Evolutionary conservation across 2,888 invertebrate species (phyloP), one percentile per base, ranked within the genome.

Genomic region (Amphipoea oculea): DNA sequence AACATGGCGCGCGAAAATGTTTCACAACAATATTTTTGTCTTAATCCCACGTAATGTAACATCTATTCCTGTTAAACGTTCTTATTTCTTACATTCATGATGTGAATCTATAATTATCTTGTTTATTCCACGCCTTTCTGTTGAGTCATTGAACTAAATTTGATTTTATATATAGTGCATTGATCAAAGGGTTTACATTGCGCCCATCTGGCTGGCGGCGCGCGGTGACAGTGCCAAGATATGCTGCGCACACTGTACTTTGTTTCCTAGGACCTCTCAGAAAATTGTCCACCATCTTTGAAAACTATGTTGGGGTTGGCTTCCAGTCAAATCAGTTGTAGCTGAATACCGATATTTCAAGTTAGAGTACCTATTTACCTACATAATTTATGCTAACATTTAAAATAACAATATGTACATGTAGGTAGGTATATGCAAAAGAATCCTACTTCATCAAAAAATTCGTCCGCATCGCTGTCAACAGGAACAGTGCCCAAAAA

Each of bases 31-130:
- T 69, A 70, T 84, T 79, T 72, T 70, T 42, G 40, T 45, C 67
- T 14, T 29, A 29, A 29, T 60, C 85, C 85, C 81, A 87, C 88
- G 81, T 85, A 87, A 80, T 54, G 5, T 42, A 20, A n/a, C 17
- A 12, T 73, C 73, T 84, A 84, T 84, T 84, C 73, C 66, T 51
- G 87, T 51, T 42, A 36, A 62, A 57, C n/a, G 60, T 66, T 70
- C 83, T 83, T 69, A 72, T 62, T 70, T 67, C 40, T 71, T 57
- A 76, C 54, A 67, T 51, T 66, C 40, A 63, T 17, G 17, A 45
- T 73, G 20, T 42, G 23, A 45, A 48, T 40, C 60, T 85, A 81
- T 66, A 73, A 70, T 76, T 51, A 81, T 62, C 67, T 76, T 88
- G 73, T 85, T 81, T 65, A 81, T 81, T 81, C 62, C 73, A 51